Percentiles rank a stretch among this genome's conserved stretches.
phyloP scores from a whole-genome alignment of 2,113 vertebrate genomes.

The Mesocricetus auratus region DNA sequence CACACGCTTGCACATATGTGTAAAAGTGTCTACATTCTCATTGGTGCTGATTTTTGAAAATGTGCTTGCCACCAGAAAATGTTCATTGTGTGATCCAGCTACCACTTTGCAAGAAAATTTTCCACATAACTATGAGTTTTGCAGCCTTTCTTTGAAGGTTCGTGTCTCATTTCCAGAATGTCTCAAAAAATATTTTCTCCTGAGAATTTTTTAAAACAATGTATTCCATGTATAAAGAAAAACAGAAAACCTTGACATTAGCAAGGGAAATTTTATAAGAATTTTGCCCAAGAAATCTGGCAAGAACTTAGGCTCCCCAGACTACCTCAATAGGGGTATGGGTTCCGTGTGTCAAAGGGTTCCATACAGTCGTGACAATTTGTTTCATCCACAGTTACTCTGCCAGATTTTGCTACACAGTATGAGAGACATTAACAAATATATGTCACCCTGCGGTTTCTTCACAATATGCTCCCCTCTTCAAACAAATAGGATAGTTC shows the following conservation, averaged over 20 bases:
- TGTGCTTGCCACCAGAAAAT: background rate
- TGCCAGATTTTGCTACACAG: constrained; percentile 75
- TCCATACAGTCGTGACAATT: constrained; percentile 74
- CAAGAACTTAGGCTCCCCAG: constrained; percentile 29
- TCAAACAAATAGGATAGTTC: constrained; percentile 52
- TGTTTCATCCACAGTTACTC: constrained; percentile 71
- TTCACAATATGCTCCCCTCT: constrained; percentile 68
- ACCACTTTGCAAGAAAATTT: constrained; percentile 15
- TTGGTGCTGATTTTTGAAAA: background rate
- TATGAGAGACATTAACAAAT: constrained; percentile 78
- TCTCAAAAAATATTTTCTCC: background rate
- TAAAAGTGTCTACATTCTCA: background rate
- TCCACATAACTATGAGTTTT: background rate
- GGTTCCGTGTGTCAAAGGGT: constrained; percentile 21
- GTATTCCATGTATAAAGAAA: background rate
- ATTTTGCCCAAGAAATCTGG: constrained; percentile 56
- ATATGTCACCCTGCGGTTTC: constrained; percentile 66
- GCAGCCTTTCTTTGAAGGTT: constrained; percentile 43
- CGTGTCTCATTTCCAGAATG: constrained; percentile 13
- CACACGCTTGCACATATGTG: background rate
- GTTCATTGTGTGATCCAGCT: background rate
- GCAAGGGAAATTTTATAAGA: constrained; percentile 28
- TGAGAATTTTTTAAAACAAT: background rate
- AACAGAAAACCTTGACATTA: constrained; percentile 56
- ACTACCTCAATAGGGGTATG: constrained; percentile 52